Evolutionary conservation across 1,140 invertebrate species (phyloP).

Genomic region (Saccostrea cuccullata): DNA sequence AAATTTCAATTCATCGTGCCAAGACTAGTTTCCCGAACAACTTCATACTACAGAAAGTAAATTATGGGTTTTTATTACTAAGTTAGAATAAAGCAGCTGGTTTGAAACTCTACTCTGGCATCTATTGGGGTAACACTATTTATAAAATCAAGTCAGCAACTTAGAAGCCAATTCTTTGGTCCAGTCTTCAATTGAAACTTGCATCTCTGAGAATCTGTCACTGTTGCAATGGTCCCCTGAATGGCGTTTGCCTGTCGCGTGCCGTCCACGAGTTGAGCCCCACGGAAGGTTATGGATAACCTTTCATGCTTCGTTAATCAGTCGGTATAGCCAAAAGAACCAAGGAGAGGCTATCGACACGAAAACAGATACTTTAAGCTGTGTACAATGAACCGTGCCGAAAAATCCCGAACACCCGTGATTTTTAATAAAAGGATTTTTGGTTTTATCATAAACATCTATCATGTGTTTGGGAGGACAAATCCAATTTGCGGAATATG

Average conservation of each 20-base stretch:
- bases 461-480: conserved; percentile 15
- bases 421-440: conserved; percentile 28
- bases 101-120: neutral
- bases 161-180: neutral
- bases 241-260: conserved; percentile 8
- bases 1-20: conserved; percentile 4
- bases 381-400: conserved; percentile 21
- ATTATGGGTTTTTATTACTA: neutral
- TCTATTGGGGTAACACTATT: neutral
- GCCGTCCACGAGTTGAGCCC: neutral
- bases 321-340: neutral
- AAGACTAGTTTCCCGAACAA: conserved; percentile 10
- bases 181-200: neutral
- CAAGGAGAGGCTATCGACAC: neutral
- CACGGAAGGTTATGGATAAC: neutral
- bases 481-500: conserved; percentile 28
- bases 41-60: neutral
- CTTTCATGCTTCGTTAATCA: conserved; percentile 22
- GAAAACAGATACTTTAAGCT: conserved; percentile 12
- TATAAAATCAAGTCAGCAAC: neutral
- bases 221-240: neutral
- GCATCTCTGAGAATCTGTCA: neutral
- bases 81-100: neutral
- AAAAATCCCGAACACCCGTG: conserved; percentile 17
- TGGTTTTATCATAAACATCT: conserved; percentile 16